Evolutionary conservation across 2,888 invertebrate species (phyloP).

Genomic region (Philereme transversata): DNA sequence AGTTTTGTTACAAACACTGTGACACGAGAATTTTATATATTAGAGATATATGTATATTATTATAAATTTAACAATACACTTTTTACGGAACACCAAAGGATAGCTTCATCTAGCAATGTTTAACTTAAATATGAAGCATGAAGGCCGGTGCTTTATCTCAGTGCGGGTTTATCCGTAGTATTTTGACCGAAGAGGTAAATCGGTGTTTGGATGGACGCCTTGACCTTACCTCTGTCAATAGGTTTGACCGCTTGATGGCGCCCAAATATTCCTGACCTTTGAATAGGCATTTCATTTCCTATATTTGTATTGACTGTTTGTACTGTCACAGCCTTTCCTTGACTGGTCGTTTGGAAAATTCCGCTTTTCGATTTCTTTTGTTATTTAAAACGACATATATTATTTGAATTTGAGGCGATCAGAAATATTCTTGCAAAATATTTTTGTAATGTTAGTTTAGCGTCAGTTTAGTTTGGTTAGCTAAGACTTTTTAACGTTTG

Average conservation of each 20-base stretch:
- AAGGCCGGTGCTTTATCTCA: constrained; percentile 9
- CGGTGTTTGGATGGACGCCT: constrained; percentile 59
- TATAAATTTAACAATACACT: too few species aligned
- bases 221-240: constrained; percentile 52
- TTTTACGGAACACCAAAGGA: too few species aligned
- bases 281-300: constrained; percentile 60
- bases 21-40: too few species aligned
- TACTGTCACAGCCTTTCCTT: constrained; percentile 35
- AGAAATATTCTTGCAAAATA: not conserved
- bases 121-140: too few species aligned
- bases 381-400: not conserved
- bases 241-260: constrained; percentile 54
- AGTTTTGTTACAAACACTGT: too few species aligned
- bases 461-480: too few species aligned
- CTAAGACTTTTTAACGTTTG: too few species aligned
- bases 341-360: constrained; percentile 40
- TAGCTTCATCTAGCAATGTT: too few species aligned
- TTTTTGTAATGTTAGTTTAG: too few species aligned
- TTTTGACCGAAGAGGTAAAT: constrained; percentile 23
- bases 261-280: constrained; percentile 63
- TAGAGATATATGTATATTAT: too few species aligned
- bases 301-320: constrained; percentile 58
- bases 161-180: constrained; percentile 8
- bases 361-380: constrained; percentile 6
- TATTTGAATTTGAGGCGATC: not conserved